Conservation (phyloP, 2,888 invertebrate genomes). For the Hyposoter dolosus region DNA sequence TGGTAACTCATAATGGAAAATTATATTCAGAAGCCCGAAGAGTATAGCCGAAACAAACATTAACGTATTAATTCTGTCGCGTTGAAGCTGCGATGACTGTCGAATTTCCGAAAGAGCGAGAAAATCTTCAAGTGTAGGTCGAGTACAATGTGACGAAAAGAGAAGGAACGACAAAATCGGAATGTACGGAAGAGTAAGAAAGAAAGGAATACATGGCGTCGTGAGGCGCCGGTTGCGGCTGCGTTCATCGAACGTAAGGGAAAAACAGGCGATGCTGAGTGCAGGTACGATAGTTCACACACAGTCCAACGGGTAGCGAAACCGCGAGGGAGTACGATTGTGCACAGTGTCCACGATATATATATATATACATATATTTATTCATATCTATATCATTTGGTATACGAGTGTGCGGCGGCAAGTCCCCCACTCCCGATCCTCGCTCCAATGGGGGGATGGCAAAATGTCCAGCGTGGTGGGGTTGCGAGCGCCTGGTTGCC, state of each 20-base stretch:
- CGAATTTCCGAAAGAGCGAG: slow-evolving; percentile 19
- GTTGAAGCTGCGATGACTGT: neutral
- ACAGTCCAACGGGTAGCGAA: slow-evolving; percentile 16
- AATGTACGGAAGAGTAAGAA: slow-evolving; percentile 12
- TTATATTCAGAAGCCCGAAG: neutral
- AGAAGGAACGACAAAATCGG: neutral
- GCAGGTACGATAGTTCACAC: slow-evolving; percentile 41
- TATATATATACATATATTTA: neutral
- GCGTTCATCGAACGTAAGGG: slow-evolving; percentile 35
- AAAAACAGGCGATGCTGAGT: slow-evolving; percentile 1
- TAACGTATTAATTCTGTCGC: slow-evolving; percentile 19
- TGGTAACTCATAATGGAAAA: neutral
- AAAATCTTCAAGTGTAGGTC: slow-evolving; percentile 10
- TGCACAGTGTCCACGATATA: neutral
- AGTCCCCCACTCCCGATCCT: slow-evolving; percentile 4
- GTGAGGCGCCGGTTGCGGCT: slow-evolving; percentile 54
- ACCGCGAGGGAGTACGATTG: slow-evolving; percentile 15
- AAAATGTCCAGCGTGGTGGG: slow-evolving; percentile 52
- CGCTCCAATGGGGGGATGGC: slow-evolving; percentile 35
- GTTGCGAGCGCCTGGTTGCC: slow-evolving; percentile 78
- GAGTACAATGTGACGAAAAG: neutral
- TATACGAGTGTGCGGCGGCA: slow-evolving; percentile 19
- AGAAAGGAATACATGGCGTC: slow-evolving; percentile 34
- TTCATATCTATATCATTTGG: neutral
- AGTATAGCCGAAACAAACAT: neutral